Evolutionary conservation across 2,888 invertebrate genomes (phyloP), one percentile per base, ranked within the genome.

Genomic region (Lithophane leautieri): DNA sequence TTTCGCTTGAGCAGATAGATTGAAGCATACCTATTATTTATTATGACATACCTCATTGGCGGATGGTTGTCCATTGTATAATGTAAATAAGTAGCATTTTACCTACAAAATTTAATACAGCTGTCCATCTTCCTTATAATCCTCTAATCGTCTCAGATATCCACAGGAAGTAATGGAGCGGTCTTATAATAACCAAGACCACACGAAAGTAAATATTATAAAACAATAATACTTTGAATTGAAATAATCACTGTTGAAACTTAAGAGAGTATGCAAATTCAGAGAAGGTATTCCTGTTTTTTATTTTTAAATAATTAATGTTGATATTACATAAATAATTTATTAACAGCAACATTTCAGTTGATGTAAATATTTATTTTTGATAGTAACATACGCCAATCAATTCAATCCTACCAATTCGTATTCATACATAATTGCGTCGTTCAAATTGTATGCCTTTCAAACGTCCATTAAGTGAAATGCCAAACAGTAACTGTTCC

Each of bases 381-480:
- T 12, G 19, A 16, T 50, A 78, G 70, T 44, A n/a, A 71, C 76
- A 52, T 25, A 47, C 47, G 28, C 19, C 34, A 61, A 61, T 71
- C 12, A 60, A 56, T 61, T 76, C 19, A 67, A 71, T 56, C 16
- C 7, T 56, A 28, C 25, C 58, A 70, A 80, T 77, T 70, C 58
- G 52, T 16, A 50, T 65, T 62, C 14, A 42, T 7, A 62, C n/a
- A 56, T 66, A 76, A 63, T 22, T 22, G 22, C n/a, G 16, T 40
- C 61, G 73, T 83, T 68, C 47, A 63, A 67, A 58, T 61, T 73
- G 76, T 75, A 82, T 66, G 61, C 75, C 56, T 79, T 80, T 76
- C 65, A 82, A 86, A 78, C 63, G 76, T 69, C 66, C 73, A 79
- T 79, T 85, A 68, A 75, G 25, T 79, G 28, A 79, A 85, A 84